phyloP scores from a whole-genome alignment of 2,797 vertebrate genomes.

The Euthynnus affinis region DNA sequence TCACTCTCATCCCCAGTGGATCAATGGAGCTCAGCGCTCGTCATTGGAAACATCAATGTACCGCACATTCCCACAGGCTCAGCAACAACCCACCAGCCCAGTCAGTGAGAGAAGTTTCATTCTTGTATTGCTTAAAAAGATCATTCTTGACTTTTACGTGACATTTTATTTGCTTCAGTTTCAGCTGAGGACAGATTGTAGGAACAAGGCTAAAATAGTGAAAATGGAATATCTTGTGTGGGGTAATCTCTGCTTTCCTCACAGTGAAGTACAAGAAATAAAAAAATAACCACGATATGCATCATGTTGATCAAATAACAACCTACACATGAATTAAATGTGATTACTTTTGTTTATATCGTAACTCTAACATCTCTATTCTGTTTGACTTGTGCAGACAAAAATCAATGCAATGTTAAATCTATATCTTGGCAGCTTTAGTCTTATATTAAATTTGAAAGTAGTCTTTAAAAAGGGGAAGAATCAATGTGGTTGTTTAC shows the following conservation, averaged over 20 bases:
- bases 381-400: constrained; percentile 5
- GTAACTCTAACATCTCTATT: constrained; percentile 17
- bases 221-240: not conserved
- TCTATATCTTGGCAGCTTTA: constrained; percentile 5
- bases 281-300: too few species aligned
- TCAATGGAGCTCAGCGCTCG: constrained; percentile 83
- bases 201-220: not conserved
- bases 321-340: not conserved
- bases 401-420: constrained; percentile 6
- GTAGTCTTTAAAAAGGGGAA: constrained; percentile 5
- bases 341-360: not conserved
- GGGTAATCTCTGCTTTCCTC: not conserved
- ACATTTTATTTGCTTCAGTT: constrained; percentile 36
- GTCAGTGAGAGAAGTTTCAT: constrained; percentile 43
- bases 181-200: not conserved
- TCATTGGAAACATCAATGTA: constrained; percentile 84
- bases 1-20: constrained; percentile 81
- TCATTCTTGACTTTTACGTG: constrained; percentile 28
- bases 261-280: too few species aligned
- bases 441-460: not conserved
- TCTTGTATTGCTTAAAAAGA: constrained; percentile 52
- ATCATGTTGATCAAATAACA: not conserved
- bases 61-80: constrained; percentile 78
- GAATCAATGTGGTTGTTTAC: not conserved
- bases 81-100: constrained; percentile 63